A percentile compares a stretch with the other conserved stretches of the same genome.
These are phyloP conservation scores for Origma solitaria DNA, from an alignment of 2,113 vertebrate species.

Conservation along the genomic window DNA sequence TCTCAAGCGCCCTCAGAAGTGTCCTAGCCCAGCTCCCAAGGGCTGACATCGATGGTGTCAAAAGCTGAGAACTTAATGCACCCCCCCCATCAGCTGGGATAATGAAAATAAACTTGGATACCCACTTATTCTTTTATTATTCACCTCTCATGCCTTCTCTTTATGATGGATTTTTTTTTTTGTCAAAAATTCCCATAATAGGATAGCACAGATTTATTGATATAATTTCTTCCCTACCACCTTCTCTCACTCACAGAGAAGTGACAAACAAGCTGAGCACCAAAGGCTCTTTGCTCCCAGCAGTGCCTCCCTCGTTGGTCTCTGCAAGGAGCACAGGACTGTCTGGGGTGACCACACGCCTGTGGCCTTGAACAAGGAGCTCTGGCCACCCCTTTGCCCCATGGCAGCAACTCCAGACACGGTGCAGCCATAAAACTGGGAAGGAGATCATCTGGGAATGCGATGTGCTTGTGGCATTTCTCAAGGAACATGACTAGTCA, in stretches of 20 bases:
- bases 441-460: neutral
- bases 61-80: neutral
- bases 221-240: neutral
- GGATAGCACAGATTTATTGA: neutral
- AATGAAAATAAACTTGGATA: neutral
- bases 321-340: neutral
- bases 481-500: neutral
- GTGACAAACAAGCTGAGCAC: neutral
- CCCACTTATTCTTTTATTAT: neutral
- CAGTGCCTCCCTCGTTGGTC: neutral
- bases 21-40: neutral
- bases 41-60: neutral
- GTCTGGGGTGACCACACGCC: neutral
- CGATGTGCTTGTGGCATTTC: neutral
- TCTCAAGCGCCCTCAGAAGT: neutral
- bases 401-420: neutral
- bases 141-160: neutral
- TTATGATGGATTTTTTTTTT: neutral
- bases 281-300: neutral
- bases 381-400: neutral
- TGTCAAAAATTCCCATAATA: neutral
- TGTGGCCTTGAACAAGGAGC: neutral
- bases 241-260: neutral
- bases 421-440: accelerated
- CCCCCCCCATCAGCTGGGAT: neutral